Base-by-base conservation (phyloP, 2,113 vertebrate genomes). In the Tiliqua scincoides region DNA sequence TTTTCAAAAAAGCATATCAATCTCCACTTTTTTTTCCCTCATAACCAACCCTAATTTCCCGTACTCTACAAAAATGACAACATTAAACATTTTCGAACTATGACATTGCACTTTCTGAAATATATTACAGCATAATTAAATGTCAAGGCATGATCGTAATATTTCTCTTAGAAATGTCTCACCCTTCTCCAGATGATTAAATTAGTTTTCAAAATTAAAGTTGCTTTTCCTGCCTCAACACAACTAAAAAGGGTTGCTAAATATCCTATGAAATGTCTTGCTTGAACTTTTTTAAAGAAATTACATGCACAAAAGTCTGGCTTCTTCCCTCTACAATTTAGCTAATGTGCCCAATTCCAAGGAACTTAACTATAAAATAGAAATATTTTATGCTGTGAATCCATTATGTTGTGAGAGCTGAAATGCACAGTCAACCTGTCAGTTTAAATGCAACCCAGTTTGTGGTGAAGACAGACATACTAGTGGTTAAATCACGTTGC, bases 111-210 rank as follows among this genome's bases (percentile, higher is more conserved):
- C 18, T 67, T 40, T 52, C 52, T 70, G 48, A 85, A 82, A 54
- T 77, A 57, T 15, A 77, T 68, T 83, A 25, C 35, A 67, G 61
- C 59, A 43, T 68, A 30, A 87, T 52, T 54, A 72, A 48, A 78
- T 37, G 32, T 72, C 73, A 59, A n/a, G 65, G 61, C 88, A 91
- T 86, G 80, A 93, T 79, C 82, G 4, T 57, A 90, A 70, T 63
- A 89, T 35, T 84, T 86, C 76, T 88, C 14, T 92, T 77, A 87
- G 43, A 86, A 91, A 87, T 30, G 74, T 30, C 18, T 71, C 70
- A 77, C 89, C 87, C 87, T 57, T 48, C 89, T 75, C 87, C 85
- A 89, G 88, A 86, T 82, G 63, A 90, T 88, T 88, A 75, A 67
- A 87, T 37, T 43, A 83, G 35, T 83, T 91, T 87, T 70, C 83